Percentiles rank a stretch among this genome's conserved stretches.
Evolutionary conservation across 2,888 invertebrate genomes (phyloP).

Genomic region (Patella caerulea): DNA sequence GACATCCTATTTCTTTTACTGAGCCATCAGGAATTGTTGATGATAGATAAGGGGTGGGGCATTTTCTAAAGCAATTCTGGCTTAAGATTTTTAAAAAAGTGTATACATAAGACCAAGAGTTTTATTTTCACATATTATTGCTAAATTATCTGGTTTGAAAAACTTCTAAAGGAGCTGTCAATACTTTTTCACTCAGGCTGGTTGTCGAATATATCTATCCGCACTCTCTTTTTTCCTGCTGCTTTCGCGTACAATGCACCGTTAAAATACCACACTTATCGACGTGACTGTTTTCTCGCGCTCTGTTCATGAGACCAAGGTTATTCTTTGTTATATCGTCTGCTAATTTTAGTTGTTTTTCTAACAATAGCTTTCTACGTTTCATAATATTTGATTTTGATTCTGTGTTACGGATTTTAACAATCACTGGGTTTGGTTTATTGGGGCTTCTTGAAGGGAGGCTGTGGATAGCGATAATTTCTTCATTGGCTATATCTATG

Average conservation of each 20-base stretch:
- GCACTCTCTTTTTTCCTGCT: not conserved
- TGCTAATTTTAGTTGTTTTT: not conserved
- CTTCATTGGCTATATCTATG: not conserved
- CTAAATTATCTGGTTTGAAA: too few relatives aligned
- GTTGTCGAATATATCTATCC: too few relatives aligned
- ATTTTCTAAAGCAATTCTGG: too few relatives aligned
- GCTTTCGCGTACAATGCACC: not conserved
- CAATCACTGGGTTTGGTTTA: not conserved
- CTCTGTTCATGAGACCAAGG: not conserved
- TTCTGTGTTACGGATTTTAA: not conserved
- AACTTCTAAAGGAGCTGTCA: too few relatives aligned
- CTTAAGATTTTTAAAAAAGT: too few relatives aligned
- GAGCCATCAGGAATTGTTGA: too few relatives aligned
- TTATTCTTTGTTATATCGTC: not conserved
- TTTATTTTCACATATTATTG: too few relatives aligned
- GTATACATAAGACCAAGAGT: too few relatives aligned
- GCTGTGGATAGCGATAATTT: not conserved
- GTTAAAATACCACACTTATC: slow-evolving; percentile 5
- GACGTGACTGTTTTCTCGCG: not conserved
- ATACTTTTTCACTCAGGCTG: too few relatives aligned
- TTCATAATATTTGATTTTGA: not conserved
- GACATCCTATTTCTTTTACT: too few relatives aligned
- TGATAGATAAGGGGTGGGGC: too few relatives aligned
- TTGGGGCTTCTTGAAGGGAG: not conserved
- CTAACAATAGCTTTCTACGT: not conserved